These are phyloP conservation scores for Drosophila orena DNA, from an alignment of 1,140 invertebrate species.

Conservation along the genomic window DNA sequence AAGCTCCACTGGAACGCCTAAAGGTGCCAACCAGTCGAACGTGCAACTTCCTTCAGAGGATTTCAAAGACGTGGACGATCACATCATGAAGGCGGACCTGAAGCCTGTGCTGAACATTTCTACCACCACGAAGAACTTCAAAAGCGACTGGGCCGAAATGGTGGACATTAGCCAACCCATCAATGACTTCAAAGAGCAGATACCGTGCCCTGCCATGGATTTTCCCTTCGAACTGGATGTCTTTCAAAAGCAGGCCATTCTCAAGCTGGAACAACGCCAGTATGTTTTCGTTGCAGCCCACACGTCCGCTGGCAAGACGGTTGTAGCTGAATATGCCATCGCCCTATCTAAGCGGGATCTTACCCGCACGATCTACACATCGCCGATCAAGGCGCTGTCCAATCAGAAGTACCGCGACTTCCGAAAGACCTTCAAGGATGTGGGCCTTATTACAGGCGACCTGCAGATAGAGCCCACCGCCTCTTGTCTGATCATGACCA, in stretches of 20 bases:
- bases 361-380: constrained; percentile 98
- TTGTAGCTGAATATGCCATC: constrained; percentile 99
- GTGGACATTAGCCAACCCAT: constrained; percentile 93
- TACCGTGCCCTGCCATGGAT: constrained; percentile 93
- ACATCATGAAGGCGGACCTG: constrained; percentile 77
- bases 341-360: constrained; percentile 96
- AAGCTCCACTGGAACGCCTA: not conserved
- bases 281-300: constrained; percentile 99
- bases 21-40: not conserved
- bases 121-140: constrained; percentile 81
- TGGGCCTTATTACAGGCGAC: constrained; percentile 98
- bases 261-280: constrained; percentile 96
- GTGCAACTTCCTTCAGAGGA: constrained; percentile 41
- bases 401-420: constrained; percentile 99
- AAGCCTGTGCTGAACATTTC: constrained; percentile 87
- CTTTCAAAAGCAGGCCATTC: constrained; percentile 98
- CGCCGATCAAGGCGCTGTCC: constrained; percentile 99
- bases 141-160: constrained; percentile 93
- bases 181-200: constrained; percentile 91
- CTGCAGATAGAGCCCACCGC: constrained; percentile 97
- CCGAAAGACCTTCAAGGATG: constrained; percentile 95
- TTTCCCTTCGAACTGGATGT: constrained; percentile 98
- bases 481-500: constrained; percentile 99
- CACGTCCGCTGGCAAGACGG: constrained; percentile 99
- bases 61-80: constrained; percentile 75